Percentiles rank a stretch among this genome's conserved stretches.
These are phyloP conservation scores for Dynastes hyllus DNA, from an alignment of 2,888 invertebrate species.

Conservation along the genomic window DNA sequence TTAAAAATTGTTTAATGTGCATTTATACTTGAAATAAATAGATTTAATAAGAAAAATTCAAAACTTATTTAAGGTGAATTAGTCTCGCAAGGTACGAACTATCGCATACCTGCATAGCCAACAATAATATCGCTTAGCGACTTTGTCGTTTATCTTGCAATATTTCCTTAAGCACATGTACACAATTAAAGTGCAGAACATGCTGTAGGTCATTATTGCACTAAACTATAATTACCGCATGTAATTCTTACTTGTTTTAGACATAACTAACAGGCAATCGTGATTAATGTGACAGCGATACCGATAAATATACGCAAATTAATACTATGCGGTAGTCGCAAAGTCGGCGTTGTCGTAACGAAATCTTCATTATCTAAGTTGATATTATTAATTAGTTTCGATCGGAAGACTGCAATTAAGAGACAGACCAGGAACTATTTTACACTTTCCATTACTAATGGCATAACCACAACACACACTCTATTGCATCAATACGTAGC, in stretches of 20 bases:
- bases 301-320: constrained; percentile 19
- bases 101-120: too few relatives aligned
- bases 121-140: not conserved
- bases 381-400: constrained; percentile 23
- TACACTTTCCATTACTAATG: constrained; percentile 22
- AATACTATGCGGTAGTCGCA: constrained; percentile 13
- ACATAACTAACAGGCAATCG: constrained; percentile 21
- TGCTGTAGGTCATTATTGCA: constrained; percentile 10
- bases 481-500: constrained; percentile 9
- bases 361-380: constrained; percentile 23
- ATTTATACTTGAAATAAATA: too few relatives aligned
- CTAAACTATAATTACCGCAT: constrained; percentile 15
- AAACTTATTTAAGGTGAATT: too few relatives aligned
- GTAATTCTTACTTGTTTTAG: not conserved
- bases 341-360: constrained; percentile 4
- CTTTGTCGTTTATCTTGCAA: not conserved
- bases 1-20: too few relatives aligned
- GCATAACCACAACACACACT: constrained; percentile 3
- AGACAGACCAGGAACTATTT: constrained; percentile 7
- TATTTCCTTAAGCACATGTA: constrained; percentile 5
- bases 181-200: not conserved
- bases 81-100: too few relatives aligned
- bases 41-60: too few relatives aligned
- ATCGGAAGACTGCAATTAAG: constrained; percentile 13
- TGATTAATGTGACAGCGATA: constrained; percentile 20